Evolutionary conservation across 2,888 invertebrate species (phyloP), one percentile per base, ranked within the genome.

Genomic region (Didymodactylos carnosus): DNA sequence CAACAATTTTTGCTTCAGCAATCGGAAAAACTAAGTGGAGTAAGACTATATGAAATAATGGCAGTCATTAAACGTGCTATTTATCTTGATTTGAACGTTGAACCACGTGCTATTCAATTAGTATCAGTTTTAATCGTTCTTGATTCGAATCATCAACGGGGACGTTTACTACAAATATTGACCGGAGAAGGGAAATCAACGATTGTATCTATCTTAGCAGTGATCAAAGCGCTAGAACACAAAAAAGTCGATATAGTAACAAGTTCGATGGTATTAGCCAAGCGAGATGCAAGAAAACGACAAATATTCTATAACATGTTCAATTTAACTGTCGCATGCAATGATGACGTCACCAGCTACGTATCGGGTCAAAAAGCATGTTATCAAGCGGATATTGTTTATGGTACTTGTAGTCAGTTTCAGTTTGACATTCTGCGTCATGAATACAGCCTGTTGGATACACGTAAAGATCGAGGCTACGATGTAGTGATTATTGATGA

Each of bases 151-250:
- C 0, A 4, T 73, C 1, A 23, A 14, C 3, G 39, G 0, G 41
- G 46, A 51, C 78, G 77, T 19, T 71, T 83, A 41, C 76, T 80
- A 14, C 80, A 83, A 76, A 78, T 83, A 13, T 77, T 79, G 39
- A 83, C 83, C 10, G 83, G 83, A 1, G 83, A 83, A 77, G 76
- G 76, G 7, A 76, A 76, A 43, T 76, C 76, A 25, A 73, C 62
- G 0, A 76, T 76, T 39, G 70, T 83, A 8, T 79, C 80, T 8
- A 77, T 80, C 4, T 74, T 80, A 0, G 79, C 82, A 2, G 78
- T 80, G 7, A 76, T 81, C n/a, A 79, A 78, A 73, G 79, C 79
- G 4, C 73, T 81, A 10, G 76, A 41, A 46, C 39, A 16, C 11
- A 25, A 62, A 16, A n/a, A 29, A 1, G 76, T 76, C 5, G 74